Base-by-base conservation (phyloP, 2,888 invertebrate genomes). In the Nemapogon koenigi region DNA sequence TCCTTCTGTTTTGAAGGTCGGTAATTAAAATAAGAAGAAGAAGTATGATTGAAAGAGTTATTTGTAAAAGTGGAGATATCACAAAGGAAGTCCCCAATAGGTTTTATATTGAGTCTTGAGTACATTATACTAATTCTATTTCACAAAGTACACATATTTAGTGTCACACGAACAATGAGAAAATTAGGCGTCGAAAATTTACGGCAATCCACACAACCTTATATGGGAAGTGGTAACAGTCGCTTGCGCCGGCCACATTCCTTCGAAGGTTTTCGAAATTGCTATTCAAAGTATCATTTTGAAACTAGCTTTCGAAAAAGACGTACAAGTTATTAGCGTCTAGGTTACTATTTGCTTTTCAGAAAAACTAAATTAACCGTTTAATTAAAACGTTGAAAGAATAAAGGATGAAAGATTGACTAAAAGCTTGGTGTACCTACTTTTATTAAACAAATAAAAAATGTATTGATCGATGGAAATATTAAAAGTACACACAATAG, bases 111-210 rank as follows among this genome's bases (percentile, higher is more conserved):
- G n/a, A n/a, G n/a, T n/a, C n/a, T n/a, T n/a, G n/a, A n/a, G n/a
- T n/a, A n/a, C n/a, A n/a, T n/a, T n/a, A n/a, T n/a, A n/a, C n/a
- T n/a, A n/a, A n/a, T n/a, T n/a, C n/a, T n/a, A n/a, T n/a, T n/a
- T n/a, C n/a, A n/a, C n/a, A n/a, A n/a, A n/a, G n/a, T n/a, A n/a
- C n/a, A n/a, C n/a, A n/a, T n/a, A n/a, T n/a, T n/a, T n/a, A n/a
- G n/a, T n/a, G n/a, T n/a, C n/a, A n/a, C n/a, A n/a, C n/a, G n/a
- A n/a, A 41, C 49, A 48, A 53, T 55, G 57, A 57, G 51, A 64
- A 31, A 16, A 62, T 64, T 64, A 62, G 64, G 61, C 61, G 57
- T 59, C 59, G 59, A 62, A 63, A 62, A 62, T 64, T 65, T 59
- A 68, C 57, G 56, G 57, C 48, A 41, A 47, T 46, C 44, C 50